Conservation (phyloP, 2,888 invertebrate genomes). For the Prenolepis imparis region DNA sequence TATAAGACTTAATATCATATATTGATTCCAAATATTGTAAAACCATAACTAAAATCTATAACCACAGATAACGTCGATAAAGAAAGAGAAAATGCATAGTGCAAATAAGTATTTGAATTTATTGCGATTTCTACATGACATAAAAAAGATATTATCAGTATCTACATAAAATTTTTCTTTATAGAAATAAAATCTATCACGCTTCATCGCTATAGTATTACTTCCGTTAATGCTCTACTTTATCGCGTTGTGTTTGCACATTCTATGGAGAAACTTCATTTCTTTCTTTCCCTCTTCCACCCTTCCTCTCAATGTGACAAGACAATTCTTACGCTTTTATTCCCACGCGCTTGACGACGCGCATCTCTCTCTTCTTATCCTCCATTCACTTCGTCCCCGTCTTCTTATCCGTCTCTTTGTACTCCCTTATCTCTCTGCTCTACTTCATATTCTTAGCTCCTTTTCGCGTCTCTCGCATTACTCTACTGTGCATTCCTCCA, state of each 20-base stretch:
- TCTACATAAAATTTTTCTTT: neutral
- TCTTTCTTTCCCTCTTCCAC: neutral
- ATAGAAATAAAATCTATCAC: constrained; percentile 21
- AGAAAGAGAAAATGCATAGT: neutral
- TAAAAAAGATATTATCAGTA: neutral
- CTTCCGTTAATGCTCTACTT: constrained; percentile 24
- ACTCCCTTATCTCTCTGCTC: constrained; percentile 47
- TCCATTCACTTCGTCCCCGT: constrained; percentile 1
- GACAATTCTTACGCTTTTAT: constrained; percentile 50
- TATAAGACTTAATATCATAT: neutral
- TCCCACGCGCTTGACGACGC: constrained; percentile 43
- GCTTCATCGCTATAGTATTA: neutral
- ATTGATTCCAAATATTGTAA: no score
- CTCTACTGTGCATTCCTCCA: neutral
- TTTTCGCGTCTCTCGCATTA: neutral
- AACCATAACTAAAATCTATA: neutral
- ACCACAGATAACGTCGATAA: neutral
- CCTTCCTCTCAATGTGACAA: neutral
- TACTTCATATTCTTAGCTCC: constrained; percentile 43
- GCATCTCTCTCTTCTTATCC: constrained; percentile 8
- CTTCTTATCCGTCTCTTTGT: constrained; percentile 36
- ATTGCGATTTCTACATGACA: neutral
- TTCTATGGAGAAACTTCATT: constrained; percentile 8
- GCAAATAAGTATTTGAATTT: neutral
- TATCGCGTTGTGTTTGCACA: constrained; percentile 17